Percentiles rank a stretch among this genome's conserved stretches.
phyloP scores from a whole-genome alignment of 2,888 invertebrate species.

The Mycalesis mineus region DNA sequence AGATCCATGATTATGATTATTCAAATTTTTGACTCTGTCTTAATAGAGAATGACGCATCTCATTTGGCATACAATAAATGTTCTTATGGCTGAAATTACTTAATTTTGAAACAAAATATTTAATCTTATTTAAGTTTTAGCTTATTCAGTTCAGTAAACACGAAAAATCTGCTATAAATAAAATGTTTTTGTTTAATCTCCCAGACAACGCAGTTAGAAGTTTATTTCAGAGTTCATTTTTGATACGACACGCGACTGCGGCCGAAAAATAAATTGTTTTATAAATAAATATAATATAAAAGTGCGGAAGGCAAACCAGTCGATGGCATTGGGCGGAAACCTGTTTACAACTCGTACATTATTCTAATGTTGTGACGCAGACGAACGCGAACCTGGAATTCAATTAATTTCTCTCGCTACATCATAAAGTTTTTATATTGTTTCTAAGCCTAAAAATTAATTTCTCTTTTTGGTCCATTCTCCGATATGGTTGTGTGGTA shows the following conservation, averaged over 20 bases:
- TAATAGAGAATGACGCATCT: too few species aligned
- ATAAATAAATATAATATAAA: constrained; percentile 15
- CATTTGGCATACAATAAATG: too few species aligned
- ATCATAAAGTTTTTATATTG: neutral
- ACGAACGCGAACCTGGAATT: neutral
- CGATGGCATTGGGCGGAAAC: constrained; percentile 18
- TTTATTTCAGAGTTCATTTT: neutral
- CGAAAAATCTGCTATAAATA: neutral
- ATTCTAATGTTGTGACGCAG: constrained; percentile 12
- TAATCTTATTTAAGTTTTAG: too few species aligned
- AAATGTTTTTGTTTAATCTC: neutral
- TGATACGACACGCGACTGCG: neutral
- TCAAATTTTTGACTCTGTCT: too few species aligned
- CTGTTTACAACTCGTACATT: constrained; percentile 12
- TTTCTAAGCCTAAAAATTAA: neutral
- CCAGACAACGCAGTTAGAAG: neutral
- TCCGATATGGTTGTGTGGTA: too few species aligned
- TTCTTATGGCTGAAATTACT: too few species aligned
- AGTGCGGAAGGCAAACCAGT: constrained; percentile 18
- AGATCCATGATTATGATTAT: too few species aligned
- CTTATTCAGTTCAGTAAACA: too few species aligned
- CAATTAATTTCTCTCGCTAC: neutral
- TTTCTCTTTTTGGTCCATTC: too few species aligned
- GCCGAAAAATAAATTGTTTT: neutral
- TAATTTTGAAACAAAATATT: too few species aligned